Evolutionary conservation across 2,888 invertebrate species (phyloP).

Genomic region (Caenorhabditis plicata): DNA sequence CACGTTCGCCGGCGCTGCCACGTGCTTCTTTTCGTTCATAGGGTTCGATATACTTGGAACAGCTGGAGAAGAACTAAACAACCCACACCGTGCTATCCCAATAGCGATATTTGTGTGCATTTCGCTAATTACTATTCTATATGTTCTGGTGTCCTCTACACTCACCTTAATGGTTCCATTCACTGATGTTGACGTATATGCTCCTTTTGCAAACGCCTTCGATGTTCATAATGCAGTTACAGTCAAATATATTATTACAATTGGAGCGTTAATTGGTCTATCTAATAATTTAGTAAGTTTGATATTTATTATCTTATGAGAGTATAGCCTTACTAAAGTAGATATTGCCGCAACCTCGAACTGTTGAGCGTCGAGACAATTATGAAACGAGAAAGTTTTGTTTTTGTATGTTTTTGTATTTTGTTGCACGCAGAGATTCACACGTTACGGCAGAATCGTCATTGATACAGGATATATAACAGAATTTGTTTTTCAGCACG

Average conservation of each 20-base stretch:
- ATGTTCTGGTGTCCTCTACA: slow-evolving; percentile 29
- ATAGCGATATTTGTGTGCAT: slow-evolving; percentile 30
- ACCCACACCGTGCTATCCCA: slow-evolving; percentile 33
- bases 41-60: slow-evolving; percentile 42
- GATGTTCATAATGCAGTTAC: slow-evolving; percentile 21
- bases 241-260: slow-evolving; percentile 22
- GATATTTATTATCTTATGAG: no score
- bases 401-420: no score
- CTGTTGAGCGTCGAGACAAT: no score
- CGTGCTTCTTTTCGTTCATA: slow-evolving; percentile 40
- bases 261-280: slow-evolving; percentile 36
- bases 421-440: no score
- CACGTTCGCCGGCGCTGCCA: slow-evolving; percentile 31
- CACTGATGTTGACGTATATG: slow-evolving; percentile 20
- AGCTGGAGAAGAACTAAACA: slow-evolving; percentile 38
- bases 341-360: no score
- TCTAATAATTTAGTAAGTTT: slow-evolving; percentile 27
- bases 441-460: no score
- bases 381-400: no score
- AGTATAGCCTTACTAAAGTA: no score
- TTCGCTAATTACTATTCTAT: slow-evolving; percentile 21
- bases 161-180: slow-evolving; percentile 39
- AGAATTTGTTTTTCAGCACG: no score
- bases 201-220: slow-evolving; percentile 39
- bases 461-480: no score